Base-by-base conservation (phyloP, 2,888 invertebrate species). In the Hofmannophila pseudospretella region DNA sequence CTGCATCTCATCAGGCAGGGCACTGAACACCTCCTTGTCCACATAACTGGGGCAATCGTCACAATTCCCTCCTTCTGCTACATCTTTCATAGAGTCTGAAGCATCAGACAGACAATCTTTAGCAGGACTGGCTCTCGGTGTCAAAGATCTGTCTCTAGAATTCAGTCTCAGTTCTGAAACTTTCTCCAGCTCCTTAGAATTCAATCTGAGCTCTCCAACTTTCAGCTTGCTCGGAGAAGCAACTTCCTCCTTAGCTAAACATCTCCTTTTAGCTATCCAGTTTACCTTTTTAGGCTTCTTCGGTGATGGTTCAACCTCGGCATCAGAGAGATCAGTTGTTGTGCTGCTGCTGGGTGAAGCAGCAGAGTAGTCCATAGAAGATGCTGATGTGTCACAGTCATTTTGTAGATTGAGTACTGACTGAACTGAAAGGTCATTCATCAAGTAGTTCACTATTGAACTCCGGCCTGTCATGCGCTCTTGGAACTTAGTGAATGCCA, bases 401-500 rank as follows among this genome's bases (percentile, higher is more conserved):
- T 88, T 90, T 66, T 89, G 90, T 50, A 92, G 86, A 51, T 89
- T 91, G 43, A 91, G 90, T 47, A 94, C 89, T 3, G 93, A 93
- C 67, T 94, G 94, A 34, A 94, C 94, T 57, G 93, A 93, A 39
- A 94, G 88, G 66, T 94, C 92, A 69, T 93, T 93, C 67, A 92
- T 90, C 34, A 94, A 80, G 62, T 93, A 94, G 42, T 92, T 92
- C 4, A 93, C 91, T 52, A 94, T 92, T 8, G 93, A 93, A 54
- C 92, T 89, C 46, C 90, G 89, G 1, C 92, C 92, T 2, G 89
- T 89, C 66, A 90, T 90, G 40, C 90, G 88, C 51, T 92, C 94
- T 54, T 92, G 91, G 62, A 95, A 94, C 70, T 94, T 94, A 1
- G 93, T 93, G 67, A 94, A 94, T 11, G 94, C 93, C 58, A 94